Evolutionary conservation across 2,888 invertebrate species (phyloP), one percentile per base, ranked within the genome.

Genomic region (Nycteola revayana): DNA sequence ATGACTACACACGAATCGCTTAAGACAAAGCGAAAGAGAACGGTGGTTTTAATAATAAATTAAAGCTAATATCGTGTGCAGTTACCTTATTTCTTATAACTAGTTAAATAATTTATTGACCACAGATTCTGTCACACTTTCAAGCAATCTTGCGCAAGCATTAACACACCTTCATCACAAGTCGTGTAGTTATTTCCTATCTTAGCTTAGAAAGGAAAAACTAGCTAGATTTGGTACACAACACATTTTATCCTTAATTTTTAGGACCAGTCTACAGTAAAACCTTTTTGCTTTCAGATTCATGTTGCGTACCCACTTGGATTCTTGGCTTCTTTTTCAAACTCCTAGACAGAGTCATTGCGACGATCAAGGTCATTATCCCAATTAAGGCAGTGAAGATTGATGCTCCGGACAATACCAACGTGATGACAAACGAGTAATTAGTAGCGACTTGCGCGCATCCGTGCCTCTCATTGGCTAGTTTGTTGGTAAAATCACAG

Each of bases 381-480:
- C 76, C 76, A 10, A 86, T 60, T 7, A 84, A 31, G 0, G 82
- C 80, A 0, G 75, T 74, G 23, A 87, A 66, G 1, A 80, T 55
- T 0, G 78, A 59, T 0, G 61, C 64, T 0, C 61, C 82, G 0
- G 84, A 68, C 3, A 88, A 46, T 0, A 76, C 68, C 41, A 72
- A 75, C 49, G 79, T 77, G 0, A 67, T 61, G 2, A 86, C 71
- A 27, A 79, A 69, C 0, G 80, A 66, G 51, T 87, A 85, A 30
- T 81, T 77, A 1, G 70, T 52, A 0, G 81, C 82, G 0, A 88
- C 85, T 1, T 76, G 68, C 0, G 78, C 66, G 27, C 87, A 88
- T 0, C 87, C 87, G 46, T 83, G 73, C 25, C 86, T 65, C 26
- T 86, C 85, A 42, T 88, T 88, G 3, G 87, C 83, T 10, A 81